Evolutionary conservation across 2,888 invertebrate genomes (phyloP), one percentile per base, ranked within the genome.

Genomic region (Candidula unifasciata): DNA sequence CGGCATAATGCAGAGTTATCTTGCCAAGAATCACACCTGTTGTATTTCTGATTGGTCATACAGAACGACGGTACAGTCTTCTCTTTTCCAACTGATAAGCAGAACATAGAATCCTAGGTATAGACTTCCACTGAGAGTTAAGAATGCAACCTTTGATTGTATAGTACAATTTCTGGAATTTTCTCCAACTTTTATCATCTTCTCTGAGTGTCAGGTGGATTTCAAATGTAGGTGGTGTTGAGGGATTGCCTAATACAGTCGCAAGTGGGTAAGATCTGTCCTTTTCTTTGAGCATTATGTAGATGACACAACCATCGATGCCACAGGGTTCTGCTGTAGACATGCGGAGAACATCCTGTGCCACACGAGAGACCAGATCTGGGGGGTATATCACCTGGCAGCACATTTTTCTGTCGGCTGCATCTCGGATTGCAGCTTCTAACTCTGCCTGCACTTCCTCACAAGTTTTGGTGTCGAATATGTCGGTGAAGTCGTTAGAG

Each of bases 291-390:
- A 97, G 96, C 94, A 96, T 96, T 85, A 97, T 96, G 94, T 96
- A 96, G 88, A 97, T 95, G 24, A 96, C 96, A 92, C 97, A 97
- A 66, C 97, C 97, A 87, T 95, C 93, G 79, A 97, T 95, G 79
- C 97, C 98, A 94, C 97, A 97, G 27, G 97, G 97, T 94, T 98
- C 97, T 80, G 96, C 96, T 93, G 97, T 97, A 1, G 97, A 97
- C 95, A 97, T 96, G 83, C 95, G 95, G 81, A 97, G 95, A 86
- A 97, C 96, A 93, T 97, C 96, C 87, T 96, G 95, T 74, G 97
- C 96, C 87, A 97, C 96, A 88, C 96, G 95, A 88, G 96, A 96
- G 85, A 97, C 95, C 88, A 97, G 95, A 52, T 86, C 76, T 27
- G 73, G 8, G 6, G 84, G 82, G 30, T 78, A 74, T 44, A 85